Evolutionary conservation across 2,797 vertebrate genomes (phyloP).

Genomic region (Centropyge bicolor): DNA sequence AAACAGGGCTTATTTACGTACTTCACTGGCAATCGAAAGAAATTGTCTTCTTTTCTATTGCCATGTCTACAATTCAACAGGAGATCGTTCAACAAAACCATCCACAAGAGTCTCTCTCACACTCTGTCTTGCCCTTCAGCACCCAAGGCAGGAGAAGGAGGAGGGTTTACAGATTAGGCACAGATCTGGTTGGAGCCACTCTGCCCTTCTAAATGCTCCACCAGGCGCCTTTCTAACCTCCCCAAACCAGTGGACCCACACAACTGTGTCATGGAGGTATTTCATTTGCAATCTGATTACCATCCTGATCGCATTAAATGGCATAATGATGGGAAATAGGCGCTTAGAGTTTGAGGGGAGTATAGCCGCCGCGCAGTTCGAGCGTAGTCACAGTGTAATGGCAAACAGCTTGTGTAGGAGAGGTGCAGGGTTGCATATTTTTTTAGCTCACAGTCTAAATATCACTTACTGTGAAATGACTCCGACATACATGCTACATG

Average conservation of each 20-base stretch:
- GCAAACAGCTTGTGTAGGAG: conserved; percentile 57
- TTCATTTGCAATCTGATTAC: conserved; percentile 90
- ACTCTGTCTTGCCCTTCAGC: conserved; percentile 50
- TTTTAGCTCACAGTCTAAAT: conserved; percentile 29
- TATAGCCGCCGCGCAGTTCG: conserved; percentile 52
- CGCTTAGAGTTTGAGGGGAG: conserved; percentile 83
- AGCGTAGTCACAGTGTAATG: conserved; percentile 47
- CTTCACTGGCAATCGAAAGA: not conserved
- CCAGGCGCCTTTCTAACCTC: conserved; percentile 60
- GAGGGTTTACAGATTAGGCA: conserved; percentile 76
- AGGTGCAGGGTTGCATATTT: conserved; percentile 23
- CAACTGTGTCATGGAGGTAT: conserved; percentile 86
- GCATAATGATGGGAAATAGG: conserved; percentile 86
- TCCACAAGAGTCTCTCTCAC: conserved; percentile 24
- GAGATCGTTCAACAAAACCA: conserved; percentile 19
- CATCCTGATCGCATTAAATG: conserved; percentile 89
- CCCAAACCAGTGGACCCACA: conserved; percentile 55
- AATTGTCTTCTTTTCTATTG: not conserved
- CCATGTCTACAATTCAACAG: conserved; percentile 8
- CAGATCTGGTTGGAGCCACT: conserved; percentile 67
- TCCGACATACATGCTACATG: conserved; percentile 2
- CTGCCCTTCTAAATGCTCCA: conserved; percentile 63
- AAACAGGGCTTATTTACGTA: conserved; percentile 11
- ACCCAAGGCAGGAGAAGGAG: conserved; percentile 44
- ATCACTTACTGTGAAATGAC: conserved; percentile 30